Conservation (phyloP, 2,113 vertebrate genomes). For the Nibea coibor region DNA sequence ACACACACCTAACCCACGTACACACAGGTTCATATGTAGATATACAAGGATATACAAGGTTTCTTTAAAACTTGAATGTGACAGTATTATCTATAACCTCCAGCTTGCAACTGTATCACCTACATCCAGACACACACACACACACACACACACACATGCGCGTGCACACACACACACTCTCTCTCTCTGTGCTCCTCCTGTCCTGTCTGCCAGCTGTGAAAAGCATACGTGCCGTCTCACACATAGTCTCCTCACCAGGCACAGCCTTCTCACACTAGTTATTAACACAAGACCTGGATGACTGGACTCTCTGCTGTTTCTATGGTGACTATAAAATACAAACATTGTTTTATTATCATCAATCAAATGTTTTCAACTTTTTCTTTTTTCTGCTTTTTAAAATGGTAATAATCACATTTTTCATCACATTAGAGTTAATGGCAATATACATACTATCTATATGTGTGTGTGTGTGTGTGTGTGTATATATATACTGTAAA, state of each 20-base stretch:
- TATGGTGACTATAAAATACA: not conserved
- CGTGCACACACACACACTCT: not conserved
- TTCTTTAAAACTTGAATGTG: not conserved
- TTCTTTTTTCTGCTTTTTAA: not conserved
- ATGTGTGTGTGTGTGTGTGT: no score
- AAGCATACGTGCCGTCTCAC: constrained; percentile 69
- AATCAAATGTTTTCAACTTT: not conserved
- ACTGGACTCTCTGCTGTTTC: constrained; percentile 10
- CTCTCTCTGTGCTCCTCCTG: not conserved
- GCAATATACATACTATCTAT: no score
- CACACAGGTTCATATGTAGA: no score
- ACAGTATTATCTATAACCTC: constrained; percentile 10
- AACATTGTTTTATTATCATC: not conserved
- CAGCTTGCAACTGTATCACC: constrained; percentile 11
- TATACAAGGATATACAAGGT: not conserved
- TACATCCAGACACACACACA: not conserved
- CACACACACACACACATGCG: constrained; percentile 1
- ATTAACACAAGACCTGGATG: constrained; percentile 23
- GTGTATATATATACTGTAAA: no score
- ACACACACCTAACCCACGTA: not conserved
- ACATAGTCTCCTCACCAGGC: constrained; percentile 42
- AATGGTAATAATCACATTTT: no score
- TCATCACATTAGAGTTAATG: no score
- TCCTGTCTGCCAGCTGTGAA: constrained; percentile 43
- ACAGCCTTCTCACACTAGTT: constrained; percentile 8